These are phyloP conservation scores for Gasterosteus aculeatus DNA, from an alignment of 2,113 vertebrate species.

Conservation along the genomic window DNA sequence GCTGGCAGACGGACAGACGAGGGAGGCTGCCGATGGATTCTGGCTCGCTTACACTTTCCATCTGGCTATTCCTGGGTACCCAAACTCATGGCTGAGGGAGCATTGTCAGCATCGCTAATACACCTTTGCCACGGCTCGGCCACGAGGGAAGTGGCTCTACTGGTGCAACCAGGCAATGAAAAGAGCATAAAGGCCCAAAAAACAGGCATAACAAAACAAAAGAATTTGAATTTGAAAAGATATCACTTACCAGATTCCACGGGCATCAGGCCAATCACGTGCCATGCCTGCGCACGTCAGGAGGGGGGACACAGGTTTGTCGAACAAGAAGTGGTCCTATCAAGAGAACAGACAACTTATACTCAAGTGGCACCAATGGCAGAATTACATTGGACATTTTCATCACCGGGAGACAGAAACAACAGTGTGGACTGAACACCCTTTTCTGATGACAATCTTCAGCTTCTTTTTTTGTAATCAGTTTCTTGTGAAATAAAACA, in stretches of 20 bases:
- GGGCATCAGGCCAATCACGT: slow-evolving; percentile 83
- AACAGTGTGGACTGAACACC: neutral
- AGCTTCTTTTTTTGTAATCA: neutral
- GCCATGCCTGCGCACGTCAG: slow-evolving; percentile 84
- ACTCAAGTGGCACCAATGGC: slow-evolving; percentile 10
- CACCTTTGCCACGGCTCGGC: slow-evolving; percentile 22
- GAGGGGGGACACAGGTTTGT: slow-evolving; percentile 83
- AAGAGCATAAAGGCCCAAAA: neutral
- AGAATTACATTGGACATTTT: neutral
- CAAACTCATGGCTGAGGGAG: slow-evolving; percentile 36
- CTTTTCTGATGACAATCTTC: neutral
- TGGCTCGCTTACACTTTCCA: slow-evolving; percentile 17
- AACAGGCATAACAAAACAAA: neutral
- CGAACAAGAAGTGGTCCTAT: slow-evolving; percentile 84
- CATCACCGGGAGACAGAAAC: neutral
- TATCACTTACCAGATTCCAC: slow-evolving; percentile 80
- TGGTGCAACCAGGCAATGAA: neutral
- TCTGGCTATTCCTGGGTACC: slow-evolving; percentile 49
- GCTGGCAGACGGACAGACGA: slow-evolving; percentile 15
- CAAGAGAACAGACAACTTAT: slow-evolving; percentile 14
- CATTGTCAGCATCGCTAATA: slow-evolving; percentile 35
- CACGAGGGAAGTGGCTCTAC: neutral
- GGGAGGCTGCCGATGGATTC: slow-evolving; percentile 62
- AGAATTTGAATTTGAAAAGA: neutral
- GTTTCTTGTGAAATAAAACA: no score